phyloP scores from a whole-genome alignment of 2,797 vertebrate genomes.

The Microctenopoma stevenorrisi region DNA sequence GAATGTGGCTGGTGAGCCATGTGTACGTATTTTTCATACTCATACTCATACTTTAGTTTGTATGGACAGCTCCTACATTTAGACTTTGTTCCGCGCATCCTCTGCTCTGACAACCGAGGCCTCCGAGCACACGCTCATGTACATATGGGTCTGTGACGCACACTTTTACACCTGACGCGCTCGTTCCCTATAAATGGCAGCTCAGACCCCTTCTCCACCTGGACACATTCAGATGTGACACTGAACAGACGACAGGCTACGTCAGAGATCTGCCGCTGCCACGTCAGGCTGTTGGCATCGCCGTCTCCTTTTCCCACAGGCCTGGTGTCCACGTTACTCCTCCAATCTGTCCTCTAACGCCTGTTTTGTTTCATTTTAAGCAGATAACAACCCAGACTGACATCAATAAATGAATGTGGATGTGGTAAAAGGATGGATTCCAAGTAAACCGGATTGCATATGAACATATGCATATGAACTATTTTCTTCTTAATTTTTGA shows the following conservation, averaged over 20 bases:
- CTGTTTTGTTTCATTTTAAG: background rate
- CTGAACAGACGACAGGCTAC: constrained; percentile 35
- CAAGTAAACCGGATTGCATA: background rate
- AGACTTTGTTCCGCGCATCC: background rate
- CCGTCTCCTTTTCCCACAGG: constrained; percentile 39
- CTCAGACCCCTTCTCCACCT: constrained; percentile 17
- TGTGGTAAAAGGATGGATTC: background rate
- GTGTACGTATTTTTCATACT: background rate
- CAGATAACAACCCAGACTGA: background rate
- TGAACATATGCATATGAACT: constrained; percentile 1
- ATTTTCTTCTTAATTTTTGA: constrained; percentile 9
- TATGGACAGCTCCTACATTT: background rate
- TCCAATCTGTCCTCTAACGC: constrained; percentile 39
- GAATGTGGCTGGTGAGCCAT: too few species aligned
- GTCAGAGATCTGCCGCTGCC: constrained; percentile 31
- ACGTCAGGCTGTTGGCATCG: constrained; percentile 44
- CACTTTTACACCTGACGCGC: constrained; percentile 5
- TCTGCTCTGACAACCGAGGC: background rate
- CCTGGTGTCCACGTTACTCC: constrained; percentile 38
- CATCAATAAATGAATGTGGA: background rate
- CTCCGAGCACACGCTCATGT: background rate
- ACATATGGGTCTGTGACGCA: background rate
- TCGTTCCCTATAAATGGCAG: constrained; percentile 14
- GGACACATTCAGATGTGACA: constrained; percentile 2
- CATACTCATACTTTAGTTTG: background rate